Base-by-base conservation (phyloP, 2,113 vertebrate genomes). In the Tachysurus vachellii region DNA sequence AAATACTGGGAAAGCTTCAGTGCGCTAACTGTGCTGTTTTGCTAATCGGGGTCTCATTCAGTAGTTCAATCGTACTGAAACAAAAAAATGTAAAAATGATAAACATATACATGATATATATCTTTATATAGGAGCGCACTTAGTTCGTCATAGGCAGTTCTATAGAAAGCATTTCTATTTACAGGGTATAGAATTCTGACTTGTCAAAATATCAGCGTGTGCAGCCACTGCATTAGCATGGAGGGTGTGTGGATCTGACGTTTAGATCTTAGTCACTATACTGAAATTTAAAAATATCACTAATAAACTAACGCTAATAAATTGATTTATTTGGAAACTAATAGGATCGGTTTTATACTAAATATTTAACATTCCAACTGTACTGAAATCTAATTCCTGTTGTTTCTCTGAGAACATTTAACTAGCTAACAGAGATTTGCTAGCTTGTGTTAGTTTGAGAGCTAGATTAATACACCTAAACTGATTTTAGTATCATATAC, bases 41-140 rank as follows among this genome's bases (percentile, higher is more conserved):
- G 96, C 95, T 75, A 68, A 82, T 77, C 36, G 84, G 95, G 93
- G 93, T 93, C 92, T 95, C 94, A 93, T 95, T 99, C 97, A 99
- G 97, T 98, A 98, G 97, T 98, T 97, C 96, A 95, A 93, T 94
- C 92, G 92, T 93, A 95, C 94, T 93, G 93, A 94, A 93, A 91
- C 88, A 91, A 91, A 93, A 92, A 88, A 92, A 93, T 86, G 80
- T 73, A 82, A 19, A 14, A 26, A 61, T 44, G 31, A 31, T 81
- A 79, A 88, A 82, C 77, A 80, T 90, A 91, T 89, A 91, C 92
- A 93, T 92, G 91, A 86, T 84, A 75, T 21, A 8, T 17, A 68
- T 31, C 31, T 16, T 5, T 31, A 36, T 68, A 36, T 68, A 44
- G 77, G 62, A 76, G 57, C 56, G 4, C 47, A 13, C 71, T 62